Percentiles rank a stretch among this genome's conserved stretches.
These are phyloP conservation scores for Gouania willdenowi DNA, from an alignment of 2,797 vertebrate species.

Conservation along the genomic window DNA sequence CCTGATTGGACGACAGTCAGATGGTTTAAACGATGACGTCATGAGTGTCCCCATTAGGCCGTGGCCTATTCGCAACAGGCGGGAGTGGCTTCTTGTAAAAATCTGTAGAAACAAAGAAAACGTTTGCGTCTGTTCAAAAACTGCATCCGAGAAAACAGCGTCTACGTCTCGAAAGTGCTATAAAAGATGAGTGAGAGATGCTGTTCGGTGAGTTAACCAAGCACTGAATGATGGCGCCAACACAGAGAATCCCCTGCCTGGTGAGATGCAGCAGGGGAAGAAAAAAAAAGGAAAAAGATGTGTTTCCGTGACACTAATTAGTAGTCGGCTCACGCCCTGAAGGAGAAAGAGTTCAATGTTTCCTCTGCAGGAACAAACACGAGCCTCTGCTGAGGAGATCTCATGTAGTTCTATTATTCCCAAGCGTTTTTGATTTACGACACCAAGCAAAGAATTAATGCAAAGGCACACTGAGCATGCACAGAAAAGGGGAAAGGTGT, in stretches of 20 bases:
- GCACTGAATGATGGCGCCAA: too few relatives aligned
- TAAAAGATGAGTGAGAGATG: too few relatives aligned
- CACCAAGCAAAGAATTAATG: too few relatives aligned
- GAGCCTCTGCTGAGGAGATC: neutral
- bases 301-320: slow-evolving; percentile 19
- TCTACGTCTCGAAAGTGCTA: too few relatives aligned
- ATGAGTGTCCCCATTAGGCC: slow-evolving; percentile 85
- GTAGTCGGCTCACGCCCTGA: slow-evolving; percentile 16
- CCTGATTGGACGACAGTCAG: slow-evolving; percentile 49
- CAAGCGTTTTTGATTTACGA: too few relatives aligned
- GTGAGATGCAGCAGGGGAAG: slow-evolving; percentile 8
- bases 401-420: too few relatives aligned
- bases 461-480: too few relatives aligned
- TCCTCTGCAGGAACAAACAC: slow-evolving; percentile 16
- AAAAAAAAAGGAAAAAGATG: slow-evolving; percentile 7
- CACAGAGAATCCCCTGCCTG: slow-evolving; percentile 35
- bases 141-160: too few relatives aligned
- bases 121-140: too few relatives aligned
- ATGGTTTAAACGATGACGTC: slow-evolving; percentile 83
- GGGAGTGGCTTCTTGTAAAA: slow-evolving; percentile 89
- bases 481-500: too few relatives aligned
- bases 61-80: slow-evolving; percentile 81
- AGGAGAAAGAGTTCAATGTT: slow-evolving; percentile 37
- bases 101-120: slow-evolving; percentile 65
- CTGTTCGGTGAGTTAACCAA: too few relatives aligned